Base-by-base conservation (phyloP, 2,888 invertebrate species). In the Chrysolina americana region DNA sequence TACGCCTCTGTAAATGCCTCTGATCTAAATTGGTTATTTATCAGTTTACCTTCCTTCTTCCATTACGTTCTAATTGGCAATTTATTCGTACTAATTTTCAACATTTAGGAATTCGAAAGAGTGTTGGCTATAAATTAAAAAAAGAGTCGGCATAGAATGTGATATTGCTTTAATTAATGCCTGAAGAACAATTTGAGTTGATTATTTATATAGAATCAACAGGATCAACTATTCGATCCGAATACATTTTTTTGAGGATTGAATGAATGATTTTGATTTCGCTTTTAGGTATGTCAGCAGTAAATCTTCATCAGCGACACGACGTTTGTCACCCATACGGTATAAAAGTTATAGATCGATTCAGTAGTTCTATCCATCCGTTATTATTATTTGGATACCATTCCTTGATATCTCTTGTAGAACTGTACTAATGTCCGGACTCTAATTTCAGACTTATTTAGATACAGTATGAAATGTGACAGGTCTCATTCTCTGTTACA, bases 21-120 rank as follows among this genome's bases (percentile, higher is more conserved):
- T 53, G 53, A 53, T 53, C 53, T 13, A 53, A 53, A 23, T 53
- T 53, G 23, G 53, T 53, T 53, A 53, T 53, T 53, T 53, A 53
- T 53, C 53, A 53, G 53, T 53, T 53, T 21, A 53, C 53, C 53
- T 53, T 53, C 53, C 21, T 21, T 21, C 15, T 53, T 21, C 53
- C 53, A 53, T 53, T 53, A 53, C 21, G 5, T 19, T 53, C 53
- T 53, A 53, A 53, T 53, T 53, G 53, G 53, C 53, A 53, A 53
- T 53, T 53, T 53, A 53, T 53, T 53, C 23, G 53, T 11, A 53
- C 53, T 53, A 53, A 53, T 53, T 53, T 53, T 53, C 53, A 19
- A 53, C 53, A 19, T 53, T 53, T 13, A 53, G 53, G 53, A 53
- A 53, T 53, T 53, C 53, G 53, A 53, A 53, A 53, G 9, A 23